Percentiles rank a stretch among this genome's conserved stretches.
Evolutionary conservation across 2,797 vertebrate species (phyloP).

Genomic region (Vipera ursinii): DNA sequence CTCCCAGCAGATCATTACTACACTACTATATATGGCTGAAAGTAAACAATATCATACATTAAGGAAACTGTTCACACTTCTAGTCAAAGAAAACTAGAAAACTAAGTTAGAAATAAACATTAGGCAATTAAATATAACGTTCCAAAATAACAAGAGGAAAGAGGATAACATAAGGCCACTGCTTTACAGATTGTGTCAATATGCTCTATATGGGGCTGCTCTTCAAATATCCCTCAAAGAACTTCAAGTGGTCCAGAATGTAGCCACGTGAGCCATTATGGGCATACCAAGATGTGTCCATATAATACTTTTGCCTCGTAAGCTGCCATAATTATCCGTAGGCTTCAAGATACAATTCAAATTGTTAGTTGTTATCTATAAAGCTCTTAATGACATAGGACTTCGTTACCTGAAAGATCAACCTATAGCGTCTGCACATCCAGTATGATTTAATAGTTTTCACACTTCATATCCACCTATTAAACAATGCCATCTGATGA

Average conservation of each 20-base stretch:
- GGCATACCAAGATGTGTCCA: neutral
- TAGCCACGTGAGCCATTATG: neutral
- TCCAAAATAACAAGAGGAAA: neutral
- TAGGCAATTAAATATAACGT: slow-evolving; percentile 41
- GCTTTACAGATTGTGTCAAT: neutral
- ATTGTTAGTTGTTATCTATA: neutral
- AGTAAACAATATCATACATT: slow-evolving; percentile 20
- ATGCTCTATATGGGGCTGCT: neutral
- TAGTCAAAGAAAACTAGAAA: slow-evolving; percentile 56
- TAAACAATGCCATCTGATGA: neutral
- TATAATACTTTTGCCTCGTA: neutral
- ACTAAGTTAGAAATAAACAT: neutral
- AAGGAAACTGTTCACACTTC: slow-evolving; percentile 42
- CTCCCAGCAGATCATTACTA: neutral
- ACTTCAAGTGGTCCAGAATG: neutral
- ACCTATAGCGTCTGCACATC: neutral
- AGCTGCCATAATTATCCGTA: neutral
- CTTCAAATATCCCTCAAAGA: neutral
- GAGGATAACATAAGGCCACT: neutral
- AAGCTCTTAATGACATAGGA: neutral
- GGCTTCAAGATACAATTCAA: neutral
- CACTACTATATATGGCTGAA: slow-evolving; percentile 30
- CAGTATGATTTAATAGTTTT: neutral
- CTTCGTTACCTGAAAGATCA: neutral
- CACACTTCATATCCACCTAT: neutral